phyloP scores from a whole-genome alignment of 2,888 invertebrate genomes.

The Tillus elongatus region DNA sequence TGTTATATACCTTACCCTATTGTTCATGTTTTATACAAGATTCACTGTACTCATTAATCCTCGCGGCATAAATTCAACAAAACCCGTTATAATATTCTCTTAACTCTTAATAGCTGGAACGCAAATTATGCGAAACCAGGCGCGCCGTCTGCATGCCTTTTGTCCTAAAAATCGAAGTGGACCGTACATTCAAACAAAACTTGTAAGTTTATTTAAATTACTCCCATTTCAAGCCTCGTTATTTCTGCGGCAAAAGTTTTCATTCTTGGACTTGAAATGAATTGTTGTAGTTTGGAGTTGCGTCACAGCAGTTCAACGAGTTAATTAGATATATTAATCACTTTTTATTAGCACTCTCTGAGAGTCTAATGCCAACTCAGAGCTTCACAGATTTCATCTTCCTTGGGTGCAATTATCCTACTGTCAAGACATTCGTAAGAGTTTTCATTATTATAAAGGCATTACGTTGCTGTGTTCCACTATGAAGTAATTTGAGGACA shows the following conservation, averaged over 20 bases:
- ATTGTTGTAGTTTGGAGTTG: constrained; percentile 34
- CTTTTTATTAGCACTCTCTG: constrained; percentile 34
- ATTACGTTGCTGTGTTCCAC: too few relatives aligned
- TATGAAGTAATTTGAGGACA: too few relatives aligned
- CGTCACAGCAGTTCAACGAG: constrained; percentile 34
- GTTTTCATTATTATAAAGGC: too few relatives aligned
- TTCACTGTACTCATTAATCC: too few relatives aligned
- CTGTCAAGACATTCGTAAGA: too few relatives aligned
- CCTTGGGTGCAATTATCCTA: too few relatives aligned
- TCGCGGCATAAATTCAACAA: constrained; percentile 13
- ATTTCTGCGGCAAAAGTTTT: constrained; percentile 28
- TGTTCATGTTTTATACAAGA: too few relatives aligned
- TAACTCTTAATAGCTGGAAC: constrained; percentile 11
- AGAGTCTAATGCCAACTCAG: constrained; percentile 30
- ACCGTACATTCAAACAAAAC: too few relatives aligned
- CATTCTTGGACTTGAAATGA: constrained; percentile 29
- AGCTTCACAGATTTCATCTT: constrained; percentile 32
- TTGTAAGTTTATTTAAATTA: constrained; percentile 36
- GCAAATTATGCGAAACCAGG: too few relatives aligned
- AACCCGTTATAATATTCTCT: constrained; percentile 10
- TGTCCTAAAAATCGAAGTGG: too few relatives aligned
- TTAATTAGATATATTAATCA: constrained; percentile 38
- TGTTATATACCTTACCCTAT: too few relatives aligned
- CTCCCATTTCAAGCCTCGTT: constrained; percentile 32
- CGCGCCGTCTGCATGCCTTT: too few relatives aligned